Percentiles rank a stretch among this genome's conserved stretches.
These are phyloP conservation scores for Ceratosolen solmsi DNA, from an alignment of 1,140 invertebrate genomes.

Conservation along the genomic window DNA sequence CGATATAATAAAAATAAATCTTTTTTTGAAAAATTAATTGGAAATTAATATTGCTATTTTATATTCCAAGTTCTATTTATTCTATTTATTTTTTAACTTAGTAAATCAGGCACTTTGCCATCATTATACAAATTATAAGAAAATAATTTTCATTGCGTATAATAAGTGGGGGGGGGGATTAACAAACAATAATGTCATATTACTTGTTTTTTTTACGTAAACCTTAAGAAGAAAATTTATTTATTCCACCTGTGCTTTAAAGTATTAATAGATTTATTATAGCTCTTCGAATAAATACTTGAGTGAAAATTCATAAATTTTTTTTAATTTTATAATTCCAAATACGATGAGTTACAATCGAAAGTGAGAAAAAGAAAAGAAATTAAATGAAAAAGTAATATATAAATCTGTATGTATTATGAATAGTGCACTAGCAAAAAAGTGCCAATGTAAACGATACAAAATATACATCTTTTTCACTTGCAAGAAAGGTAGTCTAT, in stretches of 20 bases:
- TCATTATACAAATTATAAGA: constrained; percentile 1
- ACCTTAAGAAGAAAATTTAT: neutral
- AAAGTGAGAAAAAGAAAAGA: no score
- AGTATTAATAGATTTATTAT: neutral
- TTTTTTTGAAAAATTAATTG: neutral
- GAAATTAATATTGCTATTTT: neutral
- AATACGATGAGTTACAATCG: no score
- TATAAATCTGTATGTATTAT: no score
- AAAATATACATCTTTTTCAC: no score
- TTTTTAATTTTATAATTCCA: no score
- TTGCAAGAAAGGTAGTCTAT: neutral
- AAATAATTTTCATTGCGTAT: neutral
- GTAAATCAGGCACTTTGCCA: constrained; percentile 6
- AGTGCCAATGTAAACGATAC: no score
- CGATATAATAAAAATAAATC: neutral
- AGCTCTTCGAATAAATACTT: neutral
- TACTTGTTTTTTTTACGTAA: neutral
- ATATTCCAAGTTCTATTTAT: neutral
- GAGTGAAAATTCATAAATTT: no score
- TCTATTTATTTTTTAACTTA: no score
- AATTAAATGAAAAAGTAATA: no score
- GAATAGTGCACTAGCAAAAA: no score
- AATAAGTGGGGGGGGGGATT: neutral
- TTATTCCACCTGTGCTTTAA: neutral
- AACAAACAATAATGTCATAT: no score